Conservation (phyloP, 2,797 vertebrate species). For the Loris lydekkerianus region DNA sequence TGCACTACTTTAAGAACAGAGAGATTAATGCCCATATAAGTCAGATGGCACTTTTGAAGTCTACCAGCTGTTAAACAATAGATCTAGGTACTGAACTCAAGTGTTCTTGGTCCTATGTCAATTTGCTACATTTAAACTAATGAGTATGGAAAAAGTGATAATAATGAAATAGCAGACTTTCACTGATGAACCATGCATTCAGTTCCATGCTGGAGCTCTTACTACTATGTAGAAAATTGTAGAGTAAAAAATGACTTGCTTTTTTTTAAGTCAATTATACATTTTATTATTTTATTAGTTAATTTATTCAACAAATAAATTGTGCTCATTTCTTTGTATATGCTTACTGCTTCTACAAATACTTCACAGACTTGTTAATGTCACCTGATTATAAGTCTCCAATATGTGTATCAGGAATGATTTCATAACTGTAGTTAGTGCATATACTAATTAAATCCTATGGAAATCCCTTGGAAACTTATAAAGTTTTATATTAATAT, state of each 20-base stretch:
- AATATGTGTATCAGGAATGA: background rate
- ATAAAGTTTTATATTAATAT: background rate
- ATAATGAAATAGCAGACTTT: background rate
- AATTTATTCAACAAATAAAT: background rate
- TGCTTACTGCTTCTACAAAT: background rate
- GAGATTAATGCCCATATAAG: background rate
- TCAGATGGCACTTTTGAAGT: background rate
- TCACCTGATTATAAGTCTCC: background rate
- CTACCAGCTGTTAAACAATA: background rate
- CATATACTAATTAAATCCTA: background rate
- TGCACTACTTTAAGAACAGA: background rate
- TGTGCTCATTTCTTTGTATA: background rate
- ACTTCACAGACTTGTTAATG: background rate
- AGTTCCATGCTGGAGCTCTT: background rate
- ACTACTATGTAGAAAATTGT: background rate
- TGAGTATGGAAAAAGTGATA: background rate
- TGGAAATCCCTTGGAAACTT: background rate
- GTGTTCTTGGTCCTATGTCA: background rate
- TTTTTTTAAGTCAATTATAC: background rate
- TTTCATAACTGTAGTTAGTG: background rate
- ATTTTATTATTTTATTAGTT: background rate
- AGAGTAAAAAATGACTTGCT: background rate
- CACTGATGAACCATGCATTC: background rate
- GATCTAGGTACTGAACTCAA: background rate
- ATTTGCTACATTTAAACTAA: background rate